phyloP scores from a whole-genome alignment of 2,888 invertebrate genomes.

The Uropetala carovei region DNA sequence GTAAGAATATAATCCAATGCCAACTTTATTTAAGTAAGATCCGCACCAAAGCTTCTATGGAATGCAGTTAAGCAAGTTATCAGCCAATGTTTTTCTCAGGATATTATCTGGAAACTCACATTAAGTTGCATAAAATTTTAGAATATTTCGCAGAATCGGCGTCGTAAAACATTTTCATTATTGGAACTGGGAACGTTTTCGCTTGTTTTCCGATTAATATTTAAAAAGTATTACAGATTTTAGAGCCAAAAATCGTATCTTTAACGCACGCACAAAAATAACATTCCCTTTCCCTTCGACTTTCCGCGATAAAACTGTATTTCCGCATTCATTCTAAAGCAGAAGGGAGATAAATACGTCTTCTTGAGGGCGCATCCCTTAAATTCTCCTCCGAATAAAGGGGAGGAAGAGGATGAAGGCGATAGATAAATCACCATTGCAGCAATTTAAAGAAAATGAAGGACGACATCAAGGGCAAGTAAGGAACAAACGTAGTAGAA shows the following conservation, averaged over 20 bases:
- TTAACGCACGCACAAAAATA: neutral
- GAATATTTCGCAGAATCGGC: too few relatives aligned
- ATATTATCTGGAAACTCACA: too few relatives aligned
- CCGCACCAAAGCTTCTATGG: too few relatives aligned
- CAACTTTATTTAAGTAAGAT: too few relatives aligned
- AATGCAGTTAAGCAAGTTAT: too few relatives aligned
- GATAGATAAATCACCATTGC: conserved; percentile 17
- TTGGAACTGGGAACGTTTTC: neutral
- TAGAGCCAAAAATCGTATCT: neutral
- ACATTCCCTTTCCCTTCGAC: neutral
- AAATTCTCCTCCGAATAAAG: neutral
- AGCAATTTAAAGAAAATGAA: conserved; percentile 31
- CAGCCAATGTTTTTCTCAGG: too few relatives aligned
- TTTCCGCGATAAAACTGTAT: conserved; percentile 4
- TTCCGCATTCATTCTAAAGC: conserved; percentile 38
- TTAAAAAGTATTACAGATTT: conserved; percentile 18
- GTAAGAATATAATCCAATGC: too few relatives aligned
- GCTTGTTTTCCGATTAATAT: neutral
- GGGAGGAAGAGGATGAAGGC: neutral
- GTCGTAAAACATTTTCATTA: too few relatives aligned
- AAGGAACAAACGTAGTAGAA: conserved; percentile 18
- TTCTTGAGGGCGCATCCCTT: neutral
- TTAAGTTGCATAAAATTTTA: too few relatives aligned
- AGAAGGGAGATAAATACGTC: conserved; percentile 14
- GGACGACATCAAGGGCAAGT: neutral